Conservation (phyloP, 2,113 vertebrate species). For the Lophotis ruficrista region DNA sequence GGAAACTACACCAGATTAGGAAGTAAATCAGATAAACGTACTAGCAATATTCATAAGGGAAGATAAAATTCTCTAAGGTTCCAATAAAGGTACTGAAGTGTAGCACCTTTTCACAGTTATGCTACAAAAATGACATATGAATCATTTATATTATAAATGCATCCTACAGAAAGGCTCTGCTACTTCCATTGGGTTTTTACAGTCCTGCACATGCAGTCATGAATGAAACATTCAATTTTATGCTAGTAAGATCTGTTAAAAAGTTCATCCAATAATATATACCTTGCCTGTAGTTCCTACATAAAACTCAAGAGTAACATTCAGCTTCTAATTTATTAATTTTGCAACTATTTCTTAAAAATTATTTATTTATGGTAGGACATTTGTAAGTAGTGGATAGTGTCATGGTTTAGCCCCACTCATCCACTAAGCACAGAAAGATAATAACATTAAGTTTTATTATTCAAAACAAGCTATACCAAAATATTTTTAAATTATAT, state of each 20-base stretch:
- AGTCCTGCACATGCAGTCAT: neutral
- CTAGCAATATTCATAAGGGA: neutral
- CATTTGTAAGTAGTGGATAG: neutral
- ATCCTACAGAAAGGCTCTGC: neutral
- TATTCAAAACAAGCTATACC: neutral
- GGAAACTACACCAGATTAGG: neutral
- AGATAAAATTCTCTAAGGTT: neutral
- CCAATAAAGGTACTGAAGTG: conserved; percentile 8
- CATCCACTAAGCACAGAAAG: neutral
- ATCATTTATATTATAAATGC: conserved; percentile 17
- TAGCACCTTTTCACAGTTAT: neutral
- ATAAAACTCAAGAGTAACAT: neutral
- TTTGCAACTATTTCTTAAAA: neutral
- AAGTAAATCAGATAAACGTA: neutral
- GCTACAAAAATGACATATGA: neutral
- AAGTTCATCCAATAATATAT: neutral
- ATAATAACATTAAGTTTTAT: neutral
- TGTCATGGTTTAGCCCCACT: too few species aligned
- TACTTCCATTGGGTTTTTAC: neutral
- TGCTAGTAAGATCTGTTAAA: neutral
- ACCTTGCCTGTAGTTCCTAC: neutral
- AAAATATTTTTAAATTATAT: neutral
- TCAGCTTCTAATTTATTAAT: neutral
- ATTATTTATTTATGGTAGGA: neutral
- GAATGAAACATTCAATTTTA: neutral